Conservation (phyloP, 2,113 vertebrate genomes). For the Charadrius vociferus region DNA sequence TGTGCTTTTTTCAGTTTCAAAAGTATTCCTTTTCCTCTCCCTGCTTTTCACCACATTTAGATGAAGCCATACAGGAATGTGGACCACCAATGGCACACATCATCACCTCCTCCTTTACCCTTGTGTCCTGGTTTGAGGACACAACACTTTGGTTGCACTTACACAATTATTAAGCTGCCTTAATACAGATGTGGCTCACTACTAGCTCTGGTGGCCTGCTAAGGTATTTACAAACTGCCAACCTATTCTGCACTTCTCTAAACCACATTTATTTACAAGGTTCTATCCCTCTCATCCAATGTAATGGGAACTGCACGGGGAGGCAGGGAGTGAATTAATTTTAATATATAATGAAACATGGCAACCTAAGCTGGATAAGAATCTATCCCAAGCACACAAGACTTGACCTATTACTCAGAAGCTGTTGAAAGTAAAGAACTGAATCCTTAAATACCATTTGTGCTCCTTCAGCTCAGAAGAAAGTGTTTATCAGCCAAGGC, state of each 20-base stretch:
- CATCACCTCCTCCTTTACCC: background rate
- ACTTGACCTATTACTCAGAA: background rate
- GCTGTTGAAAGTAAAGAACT: background rate
- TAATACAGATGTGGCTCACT: background rate
- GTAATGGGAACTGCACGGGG: background rate
- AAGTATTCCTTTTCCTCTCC: background rate
- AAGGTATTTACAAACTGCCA: background rate
- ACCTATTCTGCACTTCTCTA: background rate
- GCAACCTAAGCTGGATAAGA: background rate
- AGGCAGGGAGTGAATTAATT: background rate
- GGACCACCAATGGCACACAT: rapidly evolving
- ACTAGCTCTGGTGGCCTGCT: background rate
- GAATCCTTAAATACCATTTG: background rate
- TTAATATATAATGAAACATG: background rate
- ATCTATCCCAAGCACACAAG: background rate
- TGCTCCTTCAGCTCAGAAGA: background rate
- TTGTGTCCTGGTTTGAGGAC: background rate
- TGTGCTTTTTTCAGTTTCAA: background rate
- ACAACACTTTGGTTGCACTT: background rate
- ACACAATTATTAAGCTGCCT: background rate
- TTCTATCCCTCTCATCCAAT: background rate
- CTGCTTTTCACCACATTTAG: background rate
- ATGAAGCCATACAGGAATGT: background rate
- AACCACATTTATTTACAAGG: background rate
- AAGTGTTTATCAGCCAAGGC: background rate